These are phyloP conservation scores for Meta bourneti DNA, from an alignment of 2,888 invertebrate species.

Conservation along the genomic window DNA sequence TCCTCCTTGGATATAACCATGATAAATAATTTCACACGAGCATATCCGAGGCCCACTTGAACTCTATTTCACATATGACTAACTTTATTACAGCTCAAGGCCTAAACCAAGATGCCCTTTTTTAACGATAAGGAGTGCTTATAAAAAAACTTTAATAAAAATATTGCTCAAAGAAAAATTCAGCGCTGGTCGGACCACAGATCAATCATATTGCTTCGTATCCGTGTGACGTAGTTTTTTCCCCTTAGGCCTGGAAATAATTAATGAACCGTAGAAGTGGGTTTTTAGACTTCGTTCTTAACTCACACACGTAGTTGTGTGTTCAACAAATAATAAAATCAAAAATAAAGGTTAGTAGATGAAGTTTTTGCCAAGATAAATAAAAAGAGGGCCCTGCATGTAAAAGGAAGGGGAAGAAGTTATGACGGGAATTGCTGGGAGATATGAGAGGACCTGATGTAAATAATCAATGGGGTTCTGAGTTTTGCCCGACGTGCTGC, in stretches of 20 bases:
- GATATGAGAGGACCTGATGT: constrained; percentile 43
- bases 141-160: constrained; percentile 36
- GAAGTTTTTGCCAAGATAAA: constrained; percentile 59
- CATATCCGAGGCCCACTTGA: constrained; percentile 16
- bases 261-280: constrained; percentile 63
- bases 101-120: constrained; percentile 19
- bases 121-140: not conserved
- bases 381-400: constrained; percentile 44
- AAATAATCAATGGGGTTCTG: constrained; percentile 51
- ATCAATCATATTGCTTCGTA: constrained; percentile 56
- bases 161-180: constrained; percentile 14
- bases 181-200: constrained; percentile 3
- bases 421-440: constrained; percentile 43
- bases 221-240: constrained; percentile 49
- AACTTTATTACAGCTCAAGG: constrained; percentile 51
- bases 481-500: constrained; percentile 21
- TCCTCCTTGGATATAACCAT: not conserved
- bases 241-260: constrained; percentile 48
- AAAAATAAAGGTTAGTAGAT: constrained; percentile 50
- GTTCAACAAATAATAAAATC: constrained; percentile 58
- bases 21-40: constrained; percentile 40
- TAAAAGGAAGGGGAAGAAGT: constrained; percentile 16
- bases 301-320: constrained; percentile 55
- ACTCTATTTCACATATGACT: constrained; percentile 49
- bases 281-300: constrained; percentile 65